A percentile compares a stretch with the other conserved stretches of the same genome.
Evolutionary conservation across 2,113 vertebrate species (phyloP).

Genomic region (Rhagologus leucostigma): DNA sequence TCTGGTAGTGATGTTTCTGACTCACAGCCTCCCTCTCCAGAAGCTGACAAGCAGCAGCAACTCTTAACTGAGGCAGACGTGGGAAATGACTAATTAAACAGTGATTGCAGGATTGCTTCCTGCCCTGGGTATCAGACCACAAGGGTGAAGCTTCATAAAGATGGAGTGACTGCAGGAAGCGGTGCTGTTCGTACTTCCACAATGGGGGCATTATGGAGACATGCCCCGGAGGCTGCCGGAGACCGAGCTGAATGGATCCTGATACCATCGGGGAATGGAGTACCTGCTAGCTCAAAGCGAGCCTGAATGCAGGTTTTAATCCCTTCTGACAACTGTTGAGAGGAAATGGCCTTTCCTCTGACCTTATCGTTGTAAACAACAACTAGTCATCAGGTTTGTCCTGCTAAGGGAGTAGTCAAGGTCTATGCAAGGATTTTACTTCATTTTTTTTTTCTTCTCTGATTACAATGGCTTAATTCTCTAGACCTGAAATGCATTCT

Average conservation of each 20-base stretch:
- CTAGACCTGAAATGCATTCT: conserved; percentile 28
- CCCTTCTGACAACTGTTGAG: conserved; percentile 64
- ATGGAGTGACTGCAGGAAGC: conserved; percentile 37
- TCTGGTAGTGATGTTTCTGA: background rate
- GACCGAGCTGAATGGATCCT: conserved; percentile 30
- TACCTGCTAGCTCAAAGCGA: conserved; percentile 66
- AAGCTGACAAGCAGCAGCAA: conserved; percentile 1
- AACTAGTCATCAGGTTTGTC: conserved; percentile 52
- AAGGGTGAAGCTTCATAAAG: conserved; percentile 50
- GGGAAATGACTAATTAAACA: conserved; percentile 64
- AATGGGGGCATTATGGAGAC: conserved; percentile 63
- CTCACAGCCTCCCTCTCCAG: background rate
- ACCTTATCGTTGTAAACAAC: conserved; percentile 68
- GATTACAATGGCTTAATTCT: conserved; percentile 51
- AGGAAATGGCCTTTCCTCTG: conserved; percentile 69
- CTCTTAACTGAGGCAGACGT: background rate
- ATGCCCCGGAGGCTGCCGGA: conserved; percentile 47
- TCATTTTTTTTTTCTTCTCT: background rate
- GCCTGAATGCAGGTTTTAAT: conserved; percentile 66
- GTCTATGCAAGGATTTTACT: conserved; percentile 50
- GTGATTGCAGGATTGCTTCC: conserved; percentile 62
- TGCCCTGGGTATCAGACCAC: conserved; percentile 41
- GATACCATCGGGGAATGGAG: conserved; percentile 59
- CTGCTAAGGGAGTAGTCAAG: conserved; percentile 53
- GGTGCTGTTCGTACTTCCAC: conserved; percentile 17